These are phyloP conservation scores for Hyposmocoma kahamanoa DNA, from an alignment of 1,140 invertebrate genomes.

Conservation along the genomic window DNA sequence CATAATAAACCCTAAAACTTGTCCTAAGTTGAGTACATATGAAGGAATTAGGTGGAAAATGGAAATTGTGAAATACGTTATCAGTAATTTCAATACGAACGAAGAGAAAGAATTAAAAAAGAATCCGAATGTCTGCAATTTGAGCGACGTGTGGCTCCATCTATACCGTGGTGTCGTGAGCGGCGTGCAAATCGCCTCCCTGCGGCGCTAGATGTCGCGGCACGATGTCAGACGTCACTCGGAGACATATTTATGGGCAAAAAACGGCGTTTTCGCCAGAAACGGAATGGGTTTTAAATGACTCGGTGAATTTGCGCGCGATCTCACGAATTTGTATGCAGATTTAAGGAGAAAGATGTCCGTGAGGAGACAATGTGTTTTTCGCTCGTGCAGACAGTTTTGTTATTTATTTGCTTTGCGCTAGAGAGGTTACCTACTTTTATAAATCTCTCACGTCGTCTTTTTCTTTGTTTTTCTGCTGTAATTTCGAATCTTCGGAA, in stretches of 20 bases:
- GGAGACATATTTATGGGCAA: constrained; percentile 47
- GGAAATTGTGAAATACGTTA: too few species aligned
- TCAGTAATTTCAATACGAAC: too few species aligned
- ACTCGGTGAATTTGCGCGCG: constrained; percentile 51
- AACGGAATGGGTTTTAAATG: constrained; percentile 61
- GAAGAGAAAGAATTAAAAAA: too few species aligned
- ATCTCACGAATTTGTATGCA: constrained; percentile 59
- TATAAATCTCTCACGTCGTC: constrained; percentile 21
- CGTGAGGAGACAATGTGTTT: constrained; percentile 43
- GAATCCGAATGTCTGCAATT: constrained; percentile 15
- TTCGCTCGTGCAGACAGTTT: constrained; percentile 40
- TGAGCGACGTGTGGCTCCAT: constrained; percentile 26
- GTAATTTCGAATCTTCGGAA: too few species aligned
- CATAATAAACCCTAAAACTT: too few species aligned
- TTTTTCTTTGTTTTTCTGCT: too few species aligned
- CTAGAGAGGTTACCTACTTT: constrained; percentile 15
- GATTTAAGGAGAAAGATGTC: constrained; percentile 57
- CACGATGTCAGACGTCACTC: constrained; percentile 21
- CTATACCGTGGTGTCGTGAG: constrained; percentile 22
- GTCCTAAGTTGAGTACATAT: too few species aligned
- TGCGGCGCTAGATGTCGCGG: constrained; percentile 31
- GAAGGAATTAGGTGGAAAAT: too few species aligned
- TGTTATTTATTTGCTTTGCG: constrained; percentile 33
- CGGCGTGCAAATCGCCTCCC: constrained; percentile 14
- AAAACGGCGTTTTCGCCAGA: constrained; percentile 37